These are phyloP conservation scores for Melipona bicolor DNA, from an alignment of 2,888 invertebrate genomes.

Conservation along the genomic window DNA sequence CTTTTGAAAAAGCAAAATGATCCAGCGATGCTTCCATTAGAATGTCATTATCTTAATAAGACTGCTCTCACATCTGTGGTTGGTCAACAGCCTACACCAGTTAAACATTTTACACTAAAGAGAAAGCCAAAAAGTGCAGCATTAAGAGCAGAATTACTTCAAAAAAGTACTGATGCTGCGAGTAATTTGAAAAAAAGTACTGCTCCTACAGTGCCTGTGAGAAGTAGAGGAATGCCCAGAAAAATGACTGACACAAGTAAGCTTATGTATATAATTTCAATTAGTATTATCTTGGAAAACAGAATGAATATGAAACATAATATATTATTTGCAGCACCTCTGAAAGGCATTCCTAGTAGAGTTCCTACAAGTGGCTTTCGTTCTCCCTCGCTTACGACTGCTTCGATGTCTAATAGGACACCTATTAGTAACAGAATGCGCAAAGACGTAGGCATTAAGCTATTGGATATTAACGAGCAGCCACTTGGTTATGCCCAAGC, in stretches of 20 bases:
- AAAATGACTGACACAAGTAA: slow-evolving; percentile 98
- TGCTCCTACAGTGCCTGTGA: slow-evolving; percentile 92
- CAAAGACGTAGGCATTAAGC: slow-evolving; percentile 96
- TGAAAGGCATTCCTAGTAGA: slow-evolving; percentile 96
- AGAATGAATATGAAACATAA: neutral
- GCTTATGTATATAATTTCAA: slow-evolving; percentile 65
- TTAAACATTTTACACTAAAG: slow-evolving; percentile 96
- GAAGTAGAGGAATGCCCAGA: slow-evolving; percentile 90
- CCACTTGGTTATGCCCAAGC: slow-evolving; percentile 93
- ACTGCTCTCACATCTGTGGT: slow-evolving; percentile 95
- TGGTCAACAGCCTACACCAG: slow-evolving; percentile 92
- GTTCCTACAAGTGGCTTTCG: slow-evolving; percentile 89
- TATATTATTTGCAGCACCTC: slow-evolving; percentile 88
- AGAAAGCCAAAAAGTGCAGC: slow-evolving; percentile 97
- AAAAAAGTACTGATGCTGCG: slow-evolving; percentile 95
- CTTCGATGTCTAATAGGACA: slow-evolving; percentile 86
- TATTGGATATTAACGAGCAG: slow-evolving; percentile 96
- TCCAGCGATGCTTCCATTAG: slow-evolving; percentile 94
- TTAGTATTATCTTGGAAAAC: neutral
- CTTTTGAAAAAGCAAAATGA: slow-evolving; percentile 94
- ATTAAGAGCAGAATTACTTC: slow-evolving; percentile 93
- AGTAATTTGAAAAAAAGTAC: slow-evolving; percentile 95
- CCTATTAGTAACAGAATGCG: slow-evolving; percentile 86
- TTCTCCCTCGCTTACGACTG: slow-evolving; percentile 84
- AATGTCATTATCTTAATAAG: slow-evolving; percentile 98